phyloP scores from a whole-genome alignment of 92 coral and sea anemone species.

The Hydrozoanthus gracilis region DNA sequence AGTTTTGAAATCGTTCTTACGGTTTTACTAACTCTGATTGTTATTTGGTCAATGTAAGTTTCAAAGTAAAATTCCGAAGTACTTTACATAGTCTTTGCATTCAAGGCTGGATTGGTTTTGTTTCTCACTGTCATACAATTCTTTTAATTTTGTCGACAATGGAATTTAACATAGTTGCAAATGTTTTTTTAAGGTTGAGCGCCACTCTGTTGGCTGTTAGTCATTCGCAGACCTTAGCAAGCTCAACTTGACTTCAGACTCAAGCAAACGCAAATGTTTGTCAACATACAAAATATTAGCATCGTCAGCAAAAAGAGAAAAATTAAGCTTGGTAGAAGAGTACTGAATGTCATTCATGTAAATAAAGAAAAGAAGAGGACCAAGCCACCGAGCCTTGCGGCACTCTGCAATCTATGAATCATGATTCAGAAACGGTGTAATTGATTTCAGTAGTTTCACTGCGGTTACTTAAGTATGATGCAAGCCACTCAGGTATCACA shows the following conservation, averaged over 20 bases:
- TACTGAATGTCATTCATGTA: constrained; percentile 59
- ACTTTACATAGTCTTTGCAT: too few relatives aligned
- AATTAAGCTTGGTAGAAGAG: constrained; percentile 34
- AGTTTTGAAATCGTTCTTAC: not conserved
- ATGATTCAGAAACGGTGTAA: not conserved
- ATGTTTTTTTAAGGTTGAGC: constrained; percentile 3
- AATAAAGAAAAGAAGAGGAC: constrained; percentile 55
- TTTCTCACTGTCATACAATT: too few relatives aligned
- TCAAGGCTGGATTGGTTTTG: constrained; percentile 47
- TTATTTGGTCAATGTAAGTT: not conserved
- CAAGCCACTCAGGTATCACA: constrained; percentile 3
- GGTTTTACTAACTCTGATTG: not conserved
- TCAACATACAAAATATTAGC: constrained; percentile 52
- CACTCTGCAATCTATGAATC: constrained; percentile 20
- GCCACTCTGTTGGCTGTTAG: constrained; percentile 54
- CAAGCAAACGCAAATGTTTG: constrained; percentile 46
- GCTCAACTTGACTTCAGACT: not conserved
- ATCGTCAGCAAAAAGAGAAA: constrained; percentile 66
- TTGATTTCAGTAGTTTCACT: constrained; percentile 49
- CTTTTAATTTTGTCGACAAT: too few relatives aligned
- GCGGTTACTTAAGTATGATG: constrained; percentile 48
- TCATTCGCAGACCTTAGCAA: constrained; percentile 42
- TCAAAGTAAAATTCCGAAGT: not conserved
- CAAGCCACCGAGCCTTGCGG: constrained; percentile 66
- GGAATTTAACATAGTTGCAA: too few relatives aligned